Evolutionary conservation across 2,113 vertebrate genomes (phyloP), one percentile per base, ranked within the genome.

Genomic region (Rana temporaria): DNA sequence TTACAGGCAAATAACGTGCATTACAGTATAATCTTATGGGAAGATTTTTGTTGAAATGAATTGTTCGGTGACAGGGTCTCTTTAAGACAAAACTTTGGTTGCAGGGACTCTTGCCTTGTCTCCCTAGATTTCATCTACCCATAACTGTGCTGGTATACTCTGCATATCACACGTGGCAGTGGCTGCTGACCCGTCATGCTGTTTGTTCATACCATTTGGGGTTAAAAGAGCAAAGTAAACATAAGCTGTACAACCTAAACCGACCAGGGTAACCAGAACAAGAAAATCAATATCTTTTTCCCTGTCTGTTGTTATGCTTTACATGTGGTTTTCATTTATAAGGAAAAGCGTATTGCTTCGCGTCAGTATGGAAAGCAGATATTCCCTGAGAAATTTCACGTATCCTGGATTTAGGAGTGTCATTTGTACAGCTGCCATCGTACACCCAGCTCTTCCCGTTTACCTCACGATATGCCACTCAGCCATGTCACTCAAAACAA

Each of bases 241-340:
- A 59, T 76, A 63, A 42, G 63, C 24, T 76, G 20, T 76, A 38
- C 63, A 82, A 75, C 71, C 30, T 48, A 66, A 65, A 67, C 84
- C 60, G 81, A 76, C 53, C 32, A 67, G 65, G 22, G 32, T 86
- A 89, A 88, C 57, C 42, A 86, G 80, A 81, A 84, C 67, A 65
- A 70, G 15, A 15, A 52, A 66, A 1, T 53, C 59, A 34, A 18
- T 66, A 72, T 77, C 78, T 20, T 84, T 67, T 78, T 32, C 86
- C 5, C 63, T 52, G 32, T 73, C 19, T 80, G 84, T 15, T 42
- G 60, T 75, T 66, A 38, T n/a, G 57, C n/a, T 57, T 26, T 57
- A 38, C 71, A 82, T 82, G 80, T 82, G 80, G 20, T 85, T 87
- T 82, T 75, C 80, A 87, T 89, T 89, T 88, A 24, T 53, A 3